Evolutionary conservation across 1,140 invertebrate genomes (phyloP).

Genomic region (Drosophila pseudoananassae): DNA sequence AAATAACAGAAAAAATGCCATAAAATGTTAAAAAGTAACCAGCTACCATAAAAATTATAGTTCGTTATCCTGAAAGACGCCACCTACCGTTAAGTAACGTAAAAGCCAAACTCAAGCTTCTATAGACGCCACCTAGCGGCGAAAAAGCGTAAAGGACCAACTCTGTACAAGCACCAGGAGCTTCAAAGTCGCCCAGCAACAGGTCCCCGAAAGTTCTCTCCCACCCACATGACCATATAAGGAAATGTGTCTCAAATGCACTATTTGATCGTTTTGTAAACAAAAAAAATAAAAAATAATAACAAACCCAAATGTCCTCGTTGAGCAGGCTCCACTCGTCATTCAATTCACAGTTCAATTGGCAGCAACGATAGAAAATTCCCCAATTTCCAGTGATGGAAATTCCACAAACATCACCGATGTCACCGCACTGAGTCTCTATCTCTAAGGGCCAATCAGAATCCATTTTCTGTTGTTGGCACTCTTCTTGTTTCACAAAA

Average conservation of each 20-base stretch:
- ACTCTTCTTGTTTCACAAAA: not conserved
- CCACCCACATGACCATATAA: slow-evolving; percentile 5
- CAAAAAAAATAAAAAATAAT: slow-evolving; percentile 2
- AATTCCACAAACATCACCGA: not conserved
- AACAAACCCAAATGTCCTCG: slow-evolving; percentile 65
- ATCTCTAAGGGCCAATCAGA: slow-evolving; percentile 36
- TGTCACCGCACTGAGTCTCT: not conserved
- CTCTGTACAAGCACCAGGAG: not conserved
- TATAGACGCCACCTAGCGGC: slow-evolving; percentile 25
- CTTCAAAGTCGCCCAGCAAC: slow-evolving; percentile 38
- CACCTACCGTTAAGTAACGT: not conserved
- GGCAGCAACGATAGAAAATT: slow-evolving; percentile 45
- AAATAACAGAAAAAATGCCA: too few relatives aligned
- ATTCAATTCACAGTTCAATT: slow-evolving; percentile 54
- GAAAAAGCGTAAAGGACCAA: not conserved
- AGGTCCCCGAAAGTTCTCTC: slow-evolving; percentile 12
- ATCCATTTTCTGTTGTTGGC: slow-evolving; percentile 14
- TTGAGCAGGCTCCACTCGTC: slow-evolving; percentile 46
- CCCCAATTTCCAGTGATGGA: slow-evolving; percentile 44
- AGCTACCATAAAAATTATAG: not conserved
- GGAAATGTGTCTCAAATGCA: not conserved
- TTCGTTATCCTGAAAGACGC: not conserved
- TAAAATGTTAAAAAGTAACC: not conserved
- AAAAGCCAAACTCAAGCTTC: not conserved
- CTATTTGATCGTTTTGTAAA: not conserved